A percentile compares a stretch with the other conserved stretches of the same genome.
phyloP scores from a whole-genome alignment of 2,888 invertebrate genomes.

The Morinoia aosen region DNA sequence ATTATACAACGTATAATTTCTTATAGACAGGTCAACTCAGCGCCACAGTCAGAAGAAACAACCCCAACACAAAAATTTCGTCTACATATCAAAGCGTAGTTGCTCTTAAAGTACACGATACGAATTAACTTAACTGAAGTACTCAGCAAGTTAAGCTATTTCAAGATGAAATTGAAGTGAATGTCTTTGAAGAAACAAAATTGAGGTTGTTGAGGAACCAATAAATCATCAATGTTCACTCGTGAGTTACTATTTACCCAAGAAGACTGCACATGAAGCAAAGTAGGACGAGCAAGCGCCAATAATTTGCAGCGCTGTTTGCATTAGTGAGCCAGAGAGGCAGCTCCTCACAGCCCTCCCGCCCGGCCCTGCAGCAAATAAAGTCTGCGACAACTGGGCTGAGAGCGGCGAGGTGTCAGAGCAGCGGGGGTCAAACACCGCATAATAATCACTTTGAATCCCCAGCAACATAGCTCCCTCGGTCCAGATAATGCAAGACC shows the following conservation, averaged over 20 bases:
- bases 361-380: background rate
- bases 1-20: too few relatives aligned
- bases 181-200: background rate
- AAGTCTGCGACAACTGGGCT: slow-evolving; percentile 14
- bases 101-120: too few relatives aligned
- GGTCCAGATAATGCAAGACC: background rate
- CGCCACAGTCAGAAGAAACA: too few relatives aligned
- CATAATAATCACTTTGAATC: slow-evolving; percentile 30
- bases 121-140: too few relatives aligned
- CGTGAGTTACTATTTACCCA: background rate
- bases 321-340: background rate
- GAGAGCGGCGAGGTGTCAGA: background rate
- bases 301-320: background rate
- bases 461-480: slow-evolving; percentile 8
- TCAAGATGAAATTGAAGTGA: too few relatives aligned
- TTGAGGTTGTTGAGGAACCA: background rate
- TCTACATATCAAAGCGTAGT: too few relatives aligned
- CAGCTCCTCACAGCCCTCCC: background rate
- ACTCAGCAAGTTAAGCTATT: too few relatives aligned
- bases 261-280: background rate
- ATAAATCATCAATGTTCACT: background rate
- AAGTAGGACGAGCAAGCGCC: background rate
- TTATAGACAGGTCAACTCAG: too few relatives aligned
- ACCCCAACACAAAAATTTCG: too few relatives aligned
- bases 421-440: slow-evolving; percentile 41